Evolutionary conservation across 2,113 vertebrate genomes (phyloP).

Genomic region (Pampusana beccarii): DNA sequence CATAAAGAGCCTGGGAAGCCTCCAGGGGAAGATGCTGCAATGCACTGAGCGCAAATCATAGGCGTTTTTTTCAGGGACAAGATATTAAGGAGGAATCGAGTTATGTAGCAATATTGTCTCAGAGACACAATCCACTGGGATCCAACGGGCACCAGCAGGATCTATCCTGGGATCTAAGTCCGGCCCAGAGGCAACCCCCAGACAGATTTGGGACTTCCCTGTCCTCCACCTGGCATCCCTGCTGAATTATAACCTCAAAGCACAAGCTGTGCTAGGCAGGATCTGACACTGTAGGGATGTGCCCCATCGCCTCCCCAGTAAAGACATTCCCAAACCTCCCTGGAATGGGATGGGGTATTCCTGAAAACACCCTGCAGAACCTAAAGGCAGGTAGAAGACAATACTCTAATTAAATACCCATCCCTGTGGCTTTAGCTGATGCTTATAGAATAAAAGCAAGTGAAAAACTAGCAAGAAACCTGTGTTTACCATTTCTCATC

Average conservation of each 20-base stretch:
- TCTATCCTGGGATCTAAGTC: neutral
- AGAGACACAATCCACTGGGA: neutral
- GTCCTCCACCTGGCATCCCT: neutral
- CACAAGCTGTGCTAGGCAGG: neutral
- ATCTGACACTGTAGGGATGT: neutral
- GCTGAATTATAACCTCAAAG: neutral
- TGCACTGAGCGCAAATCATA: neutral
- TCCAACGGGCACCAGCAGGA: neutral
- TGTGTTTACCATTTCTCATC: neutral
- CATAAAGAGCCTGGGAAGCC: conserved; percentile 10
- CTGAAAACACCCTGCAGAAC: neutral
- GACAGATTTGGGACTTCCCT: neutral
- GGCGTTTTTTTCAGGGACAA: neutral
- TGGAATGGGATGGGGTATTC: neutral
- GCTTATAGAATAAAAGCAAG: conserved; percentile 43
- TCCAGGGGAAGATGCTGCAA: neutral
- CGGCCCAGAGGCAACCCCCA: neutral
- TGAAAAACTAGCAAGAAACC: conserved; percentile 19
- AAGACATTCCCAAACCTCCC: neutral
- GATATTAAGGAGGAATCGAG: neutral
- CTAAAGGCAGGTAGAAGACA: conserved; percentile 1
- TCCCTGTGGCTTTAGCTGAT: neutral
- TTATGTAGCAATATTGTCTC: neutral
- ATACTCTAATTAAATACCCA: conserved; percentile 29
- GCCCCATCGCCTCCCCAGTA: neutral